Conservation (phyloP, 2,113 vertebrate species). For the Sitta europaea region DNA sequence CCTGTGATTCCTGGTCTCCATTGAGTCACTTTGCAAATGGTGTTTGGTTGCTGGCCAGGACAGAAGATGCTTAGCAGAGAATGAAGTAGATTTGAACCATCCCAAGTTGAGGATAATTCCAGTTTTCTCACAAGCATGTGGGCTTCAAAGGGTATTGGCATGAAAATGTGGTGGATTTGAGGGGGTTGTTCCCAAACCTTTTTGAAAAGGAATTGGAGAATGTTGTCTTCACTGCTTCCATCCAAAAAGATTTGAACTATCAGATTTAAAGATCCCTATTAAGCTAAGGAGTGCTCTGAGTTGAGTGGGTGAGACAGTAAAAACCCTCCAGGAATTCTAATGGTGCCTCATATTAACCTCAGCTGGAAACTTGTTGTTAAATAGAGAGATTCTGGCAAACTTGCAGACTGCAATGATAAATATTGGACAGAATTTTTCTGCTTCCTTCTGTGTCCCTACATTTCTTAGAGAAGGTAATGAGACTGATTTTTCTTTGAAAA, state of each 20-base stretch:
- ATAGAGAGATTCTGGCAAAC: background rate
- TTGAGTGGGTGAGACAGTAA: background rate
- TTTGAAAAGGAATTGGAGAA: background rate
- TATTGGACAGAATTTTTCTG: background rate
- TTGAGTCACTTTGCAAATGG: background rate
- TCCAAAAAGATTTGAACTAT: background rate
- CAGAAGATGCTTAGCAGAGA: background rate
- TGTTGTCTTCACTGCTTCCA: background rate
- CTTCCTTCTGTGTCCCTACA: background rate
- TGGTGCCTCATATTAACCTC: background rate
- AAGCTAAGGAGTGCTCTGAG: background rate
- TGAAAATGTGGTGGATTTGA: background rate
- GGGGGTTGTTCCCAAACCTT: background rate
- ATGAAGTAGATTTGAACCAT: background rate
- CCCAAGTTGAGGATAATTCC: background rate
- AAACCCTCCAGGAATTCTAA: background rate
- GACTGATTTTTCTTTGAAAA: background rate
- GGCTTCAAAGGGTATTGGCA: background rate
- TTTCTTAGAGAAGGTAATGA: background rate
- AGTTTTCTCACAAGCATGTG: background rate
- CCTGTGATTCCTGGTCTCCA: background rate
- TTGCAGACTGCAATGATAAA: background rate
- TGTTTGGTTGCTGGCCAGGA: background rate
- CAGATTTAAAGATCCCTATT: background rate
- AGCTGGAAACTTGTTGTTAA: background rate